Evolutionary conservation across 2,113 vertebrate genomes (phyloP).

Genomic region (Burhinus oedicnemus): DNA sequence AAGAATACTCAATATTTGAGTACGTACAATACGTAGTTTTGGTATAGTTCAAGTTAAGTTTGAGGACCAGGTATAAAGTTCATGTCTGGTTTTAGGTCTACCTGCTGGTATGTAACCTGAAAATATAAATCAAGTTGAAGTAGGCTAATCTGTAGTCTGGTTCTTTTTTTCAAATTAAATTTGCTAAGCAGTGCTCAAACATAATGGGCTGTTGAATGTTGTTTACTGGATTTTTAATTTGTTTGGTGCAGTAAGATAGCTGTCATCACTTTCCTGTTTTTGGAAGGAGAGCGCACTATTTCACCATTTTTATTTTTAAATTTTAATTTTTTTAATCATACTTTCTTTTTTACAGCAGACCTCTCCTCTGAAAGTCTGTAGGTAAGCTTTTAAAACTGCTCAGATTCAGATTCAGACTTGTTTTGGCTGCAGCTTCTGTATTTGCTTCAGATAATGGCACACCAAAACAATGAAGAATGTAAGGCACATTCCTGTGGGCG

Average conservation of each 20-base stretch:
- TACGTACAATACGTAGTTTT: background rate
- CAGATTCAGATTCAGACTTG: conserved; percentile 13
- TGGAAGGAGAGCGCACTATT: background rate
- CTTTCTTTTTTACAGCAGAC: conserved; percentile 70
- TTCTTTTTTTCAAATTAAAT: background rate
- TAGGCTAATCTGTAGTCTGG: background rate
- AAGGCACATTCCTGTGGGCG: background rate
- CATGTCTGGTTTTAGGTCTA: background rate
- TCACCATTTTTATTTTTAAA: background rate
- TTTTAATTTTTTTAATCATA: background rate
- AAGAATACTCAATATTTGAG: background rate
- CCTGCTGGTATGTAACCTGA: background rate
- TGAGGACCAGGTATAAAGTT: background rate
- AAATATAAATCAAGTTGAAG: background rate
- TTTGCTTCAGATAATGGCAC: conserved; percentile 14
- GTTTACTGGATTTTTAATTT: background rate
- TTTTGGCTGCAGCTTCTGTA: conserved; percentile 18
- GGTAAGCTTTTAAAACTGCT: conserved; percentile 65
- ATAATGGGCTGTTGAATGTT: background rate
- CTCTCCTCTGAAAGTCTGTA: conserved; percentile 75
- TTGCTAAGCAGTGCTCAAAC: background rate
- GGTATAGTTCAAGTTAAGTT: background rate
- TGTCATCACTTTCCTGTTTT: background rate
- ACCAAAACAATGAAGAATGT: conserved; percentile 19
- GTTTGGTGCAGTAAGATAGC: background rate